phyloP scores from a whole-genome alignment of 30 jellyfish, hydroid and myxozoan genomes.

The Pseudorhiza aurosa region DNA sequence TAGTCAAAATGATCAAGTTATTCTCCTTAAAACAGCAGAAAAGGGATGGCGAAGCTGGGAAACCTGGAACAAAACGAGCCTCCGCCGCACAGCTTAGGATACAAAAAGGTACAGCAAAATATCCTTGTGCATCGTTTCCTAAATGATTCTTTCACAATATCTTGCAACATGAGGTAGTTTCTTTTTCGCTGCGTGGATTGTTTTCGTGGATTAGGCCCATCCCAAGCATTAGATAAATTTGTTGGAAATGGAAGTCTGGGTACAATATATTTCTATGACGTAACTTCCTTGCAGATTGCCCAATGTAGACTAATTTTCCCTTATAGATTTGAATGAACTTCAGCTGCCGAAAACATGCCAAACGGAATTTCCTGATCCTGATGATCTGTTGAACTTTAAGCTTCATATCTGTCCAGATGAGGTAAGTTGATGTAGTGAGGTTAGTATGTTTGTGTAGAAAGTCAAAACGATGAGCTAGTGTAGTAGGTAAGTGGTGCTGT shows the following conservation, averaged over 20 bases:
- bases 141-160: too few species aligned
- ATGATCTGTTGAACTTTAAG: slow-evolving; percentile 90
- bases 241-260: slow-evolving; percentile 21
- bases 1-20: slow-evolving; percentile 76
- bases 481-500: too few species aligned
- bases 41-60: slow-evolving; percentile 87
- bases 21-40: slow-evolving; percentile 95
- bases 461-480: too few species aligned
- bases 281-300: not conserved
- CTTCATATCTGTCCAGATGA: slow-evolving; percentile 94
- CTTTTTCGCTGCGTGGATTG: not conserved
- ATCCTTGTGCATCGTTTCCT: too few species aligned
- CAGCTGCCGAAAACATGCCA: slow-evolving; percentile 96
- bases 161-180: too few species aligned
- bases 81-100: slow-evolving; percentile 98
- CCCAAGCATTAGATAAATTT: not conserved
- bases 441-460: too few species aligned
- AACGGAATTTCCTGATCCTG: slow-evolving; percentile 96
- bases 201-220: slow-evolving; percentile 49
- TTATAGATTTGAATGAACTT: slow-evolving; percentile 84
- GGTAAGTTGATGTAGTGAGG: too few species aligned
- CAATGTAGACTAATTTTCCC: not conserved
- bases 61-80: slow-evolving; percentile 88
- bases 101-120: slow-evolving; percentile 98
- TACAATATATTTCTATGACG: slow-evolving; percentile 6